Evolutionary conservation across 2,888 invertebrate species (phyloP).

Genomic region (Cosmopolites sordidus): DNA sequence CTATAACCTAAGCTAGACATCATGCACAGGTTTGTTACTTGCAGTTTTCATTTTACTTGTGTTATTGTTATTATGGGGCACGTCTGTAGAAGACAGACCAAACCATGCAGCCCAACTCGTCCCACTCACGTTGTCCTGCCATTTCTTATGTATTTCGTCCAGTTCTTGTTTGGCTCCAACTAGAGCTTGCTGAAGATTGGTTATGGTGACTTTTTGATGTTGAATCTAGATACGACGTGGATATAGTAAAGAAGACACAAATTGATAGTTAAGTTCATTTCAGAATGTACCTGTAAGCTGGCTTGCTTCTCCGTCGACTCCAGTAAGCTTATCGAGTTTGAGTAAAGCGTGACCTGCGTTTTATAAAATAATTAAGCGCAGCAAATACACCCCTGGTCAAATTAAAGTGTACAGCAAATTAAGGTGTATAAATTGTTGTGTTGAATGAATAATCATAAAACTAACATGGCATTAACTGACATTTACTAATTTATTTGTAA

Average conservation of each 20-base stretch:
- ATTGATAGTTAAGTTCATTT: no score
- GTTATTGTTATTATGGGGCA: conserved; percentile 32
- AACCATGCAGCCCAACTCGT: conserved; percentile 42
- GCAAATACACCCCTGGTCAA: not conserved
- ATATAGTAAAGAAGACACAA: no score
- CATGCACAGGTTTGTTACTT: conserved; percentile 42
- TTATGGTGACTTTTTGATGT: conserved; percentile 43
- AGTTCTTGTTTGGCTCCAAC: conserved; percentile 43
- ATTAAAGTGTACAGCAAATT: no score
- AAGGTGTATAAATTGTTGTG: no score
- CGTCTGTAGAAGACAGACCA: conserved; percentile 32
- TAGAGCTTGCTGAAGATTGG: conserved; percentile 43
- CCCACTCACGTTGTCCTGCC: conserved; percentile 44
- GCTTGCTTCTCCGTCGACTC: conserved; percentile 41
- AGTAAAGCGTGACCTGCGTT: conserved; percentile 42
- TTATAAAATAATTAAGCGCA: not conserved
- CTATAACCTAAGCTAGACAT: conserved; percentile 35
- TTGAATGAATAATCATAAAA: no score
- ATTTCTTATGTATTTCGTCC: conserved; percentile 40
- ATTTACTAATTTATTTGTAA: no score
- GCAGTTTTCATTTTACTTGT: conserved; percentile 8
- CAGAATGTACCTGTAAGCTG: conserved; percentile 39
- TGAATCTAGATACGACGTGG: conserved; percentile 35
- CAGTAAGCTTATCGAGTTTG: conserved; percentile 42
- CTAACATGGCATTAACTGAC: no score